Evolutionary conservation across 2,797 vertebrate genomes (phyloP), one percentile per base, ranked within the genome.

Genomic region (Mormyrops boulengeri): DNA sequence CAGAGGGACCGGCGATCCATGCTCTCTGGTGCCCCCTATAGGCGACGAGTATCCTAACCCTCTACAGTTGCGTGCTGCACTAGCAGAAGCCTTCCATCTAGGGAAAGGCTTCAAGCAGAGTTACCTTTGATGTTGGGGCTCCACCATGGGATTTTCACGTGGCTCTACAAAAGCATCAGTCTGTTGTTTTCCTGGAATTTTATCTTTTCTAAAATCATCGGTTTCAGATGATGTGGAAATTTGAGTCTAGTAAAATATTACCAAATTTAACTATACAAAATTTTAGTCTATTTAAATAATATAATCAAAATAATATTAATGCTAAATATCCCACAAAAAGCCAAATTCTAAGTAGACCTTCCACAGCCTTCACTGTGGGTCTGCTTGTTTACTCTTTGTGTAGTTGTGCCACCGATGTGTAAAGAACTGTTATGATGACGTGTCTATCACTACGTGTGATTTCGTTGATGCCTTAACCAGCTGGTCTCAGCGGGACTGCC

Each of bases 1-100:
- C 96, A 96, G 90, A 93, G 96, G 91, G 96, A 97, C 4, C 94
- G 96, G 0, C 95, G 96, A 7, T 88, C 95, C 0, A 95, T 95
- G 91, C 95, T 95, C 1, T 95, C 96, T 0, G 94, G 96, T 9
- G 95, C 96, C 62, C 94, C 96, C 2, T 95, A 95, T 88, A 93
- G 96, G 49, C 95, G 96, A 4, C 97, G 97, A 88, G 97, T 97
- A 97, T 97, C 97, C 96, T 94, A 95, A 47, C 88, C n/a, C 57
- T 87, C 41, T 22, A 85, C 8, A 41, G 60, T 55, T 50, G 41
- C 53, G 38, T 11, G 22, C 69, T 26, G 69, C 26, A 38, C 6
- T 73, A 34, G 1, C 30, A 34, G 30, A 34, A 12, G 30, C 66
- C 26, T 73, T 73, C 22, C 12, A 0, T 73, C 22, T 38, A 1